These are phyloP conservation scores for Passer montanus DNA, from an alignment of 2,113 vertebrate genomes.

Conservation along the genomic window DNA sequence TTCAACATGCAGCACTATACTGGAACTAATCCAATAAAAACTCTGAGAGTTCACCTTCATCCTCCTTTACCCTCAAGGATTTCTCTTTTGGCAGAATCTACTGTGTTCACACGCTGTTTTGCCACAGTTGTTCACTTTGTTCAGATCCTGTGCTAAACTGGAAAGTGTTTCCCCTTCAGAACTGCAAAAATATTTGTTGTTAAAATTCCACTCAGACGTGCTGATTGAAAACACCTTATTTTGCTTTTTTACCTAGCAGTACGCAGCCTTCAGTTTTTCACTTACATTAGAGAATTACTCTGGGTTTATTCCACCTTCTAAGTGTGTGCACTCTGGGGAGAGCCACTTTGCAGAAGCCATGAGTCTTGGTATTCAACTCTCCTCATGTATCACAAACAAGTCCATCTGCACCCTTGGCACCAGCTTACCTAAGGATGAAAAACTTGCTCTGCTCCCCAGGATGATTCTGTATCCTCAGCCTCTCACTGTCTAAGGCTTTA, in stretches of 20 bases:
- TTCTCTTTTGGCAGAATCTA: constrained; percentile 43
- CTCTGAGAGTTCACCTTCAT: constrained; percentile 62
- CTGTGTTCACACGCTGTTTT: constrained; percentile 38
- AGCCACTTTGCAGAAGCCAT: background rate
- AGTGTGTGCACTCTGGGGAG: background rate
- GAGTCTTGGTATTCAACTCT: background rate
- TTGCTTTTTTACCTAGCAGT: background rate
- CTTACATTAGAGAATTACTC: background rate
- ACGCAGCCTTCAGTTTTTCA: background rate
- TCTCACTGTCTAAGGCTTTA: background rate
- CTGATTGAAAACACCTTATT: background rate
- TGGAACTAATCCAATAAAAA: constrained; percentile 67
- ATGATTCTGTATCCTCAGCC: background rate
- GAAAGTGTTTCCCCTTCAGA: background rate
- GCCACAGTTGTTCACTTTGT: background rate
- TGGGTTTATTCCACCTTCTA: background rate
- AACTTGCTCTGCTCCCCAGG: background rate
- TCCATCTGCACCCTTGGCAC: background rate
- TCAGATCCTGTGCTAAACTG: constrained; percentile 11
- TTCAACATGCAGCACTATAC: constrained; percentile 30
- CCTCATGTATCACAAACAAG: background rate
- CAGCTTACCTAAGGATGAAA: background rate
- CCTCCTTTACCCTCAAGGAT: constrained; percentile 43
- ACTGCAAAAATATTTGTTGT: constrained; percentile 1
- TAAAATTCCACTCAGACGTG: background rate